Percentiles rank a stretch among this genome's conserved stretches.
Evolutionary conservation across 2,113 vertebrate species (phyloP).

Genomic region (Laticauda colubrina): DNA sequence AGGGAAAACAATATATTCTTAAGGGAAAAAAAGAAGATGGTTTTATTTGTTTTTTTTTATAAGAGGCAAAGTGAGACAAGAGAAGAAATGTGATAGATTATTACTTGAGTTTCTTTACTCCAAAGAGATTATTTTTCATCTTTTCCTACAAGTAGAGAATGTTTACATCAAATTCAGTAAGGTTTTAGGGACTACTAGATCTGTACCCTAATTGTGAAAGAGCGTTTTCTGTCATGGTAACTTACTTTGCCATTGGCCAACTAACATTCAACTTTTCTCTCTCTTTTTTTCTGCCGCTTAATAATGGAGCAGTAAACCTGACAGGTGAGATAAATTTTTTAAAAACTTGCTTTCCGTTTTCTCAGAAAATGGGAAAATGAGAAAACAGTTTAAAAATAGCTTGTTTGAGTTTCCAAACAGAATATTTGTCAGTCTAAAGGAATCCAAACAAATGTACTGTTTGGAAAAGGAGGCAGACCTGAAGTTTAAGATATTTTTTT

Average conservation of each 20-base stretch:
- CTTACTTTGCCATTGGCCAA: conserved; percentile 61
- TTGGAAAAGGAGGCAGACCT: neutral
- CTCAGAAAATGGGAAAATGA: conserved; percentile 28
- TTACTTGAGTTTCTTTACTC: conserved; percentile 29
- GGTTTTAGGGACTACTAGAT: conserved; percentile 41
- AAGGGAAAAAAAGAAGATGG: neutral
- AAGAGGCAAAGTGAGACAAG: neutral
- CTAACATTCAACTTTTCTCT: conserved; percentile 80
- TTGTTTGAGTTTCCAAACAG: conserved; percentile 33
- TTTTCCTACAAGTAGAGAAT: conserved; percentile 37
- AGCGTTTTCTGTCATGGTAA: conserved; percentile 54
- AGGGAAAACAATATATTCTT: neutral
- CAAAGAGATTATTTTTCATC: conserved; percentile 28
- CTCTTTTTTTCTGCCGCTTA: conserved; percentile 76
- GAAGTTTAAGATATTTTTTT: neutral
- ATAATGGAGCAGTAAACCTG: conserved; percentile 98
- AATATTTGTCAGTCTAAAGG: conserved; percentile 7
- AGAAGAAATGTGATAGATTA: neutral
- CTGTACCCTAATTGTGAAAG: conserved; percentile 41
- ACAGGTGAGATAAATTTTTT: conserved; percentile 87
- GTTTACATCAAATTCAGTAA: conserved; percentile 50
- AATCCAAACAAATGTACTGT: conserved; percentile 22
- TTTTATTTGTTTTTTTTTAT: neutral
- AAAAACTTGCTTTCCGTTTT: conserved; percentile 38
- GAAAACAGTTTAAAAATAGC: conserved; percentile 10